Conservation (phyloP, 2,797 vertebrate species). For the Sebastes nivosus region DNA sequence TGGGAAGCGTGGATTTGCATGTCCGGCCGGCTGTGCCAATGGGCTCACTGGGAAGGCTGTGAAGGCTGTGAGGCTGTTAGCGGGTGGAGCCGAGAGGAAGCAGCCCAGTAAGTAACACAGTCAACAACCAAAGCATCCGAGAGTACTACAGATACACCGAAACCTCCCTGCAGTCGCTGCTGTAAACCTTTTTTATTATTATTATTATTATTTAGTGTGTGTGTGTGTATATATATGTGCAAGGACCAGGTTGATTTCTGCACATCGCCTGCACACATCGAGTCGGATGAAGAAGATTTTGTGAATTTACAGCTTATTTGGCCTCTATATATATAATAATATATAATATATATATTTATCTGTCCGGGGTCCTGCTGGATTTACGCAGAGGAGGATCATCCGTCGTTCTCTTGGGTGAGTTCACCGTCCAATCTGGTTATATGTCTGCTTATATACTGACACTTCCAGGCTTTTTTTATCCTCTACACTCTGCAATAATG, state of each 20-base stretch:
- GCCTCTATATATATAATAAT: background rate
- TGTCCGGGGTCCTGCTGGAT: conserved; percentile 81
- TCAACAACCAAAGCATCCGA: conserved; percentile 82
- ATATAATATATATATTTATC: background rate
- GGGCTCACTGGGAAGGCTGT: conserved; percentile 65
- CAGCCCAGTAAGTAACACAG: conserved; percentile 78
- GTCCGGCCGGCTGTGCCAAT: conserved; percentile 79
- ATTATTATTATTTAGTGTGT: conserved; percentile 2
- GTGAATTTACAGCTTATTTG: conserved; percentile 44
- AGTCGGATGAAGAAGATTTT: conserved; percentile 54
- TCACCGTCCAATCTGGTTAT: conserved; percentile 30
- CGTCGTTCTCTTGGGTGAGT: conserved; percentile 81
- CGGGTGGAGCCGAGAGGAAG: conserved; percentile 80
- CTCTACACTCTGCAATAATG: background rate
- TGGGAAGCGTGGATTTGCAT: conserved; percentile 82
- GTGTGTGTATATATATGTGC: background rate
- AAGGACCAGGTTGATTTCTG: conserved; percentile 35
- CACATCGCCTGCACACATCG: conserved; percentile 42
- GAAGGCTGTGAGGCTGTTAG: conserved; percentile 32
- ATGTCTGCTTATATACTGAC: conserved; percentile 15
- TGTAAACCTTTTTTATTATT: background rate
- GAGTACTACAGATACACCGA: conserved; percentile 55
- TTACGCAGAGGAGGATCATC: conserved; percentile 75
- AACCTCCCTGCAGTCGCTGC: background rate
- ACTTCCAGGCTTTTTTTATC: conserved; percentile 24